These are phyloP conservation scores for Synaphobranchus kaupii DNA, from an alignment of 2,797 vertebrate species.

Conservation along the genomic window DNA sequence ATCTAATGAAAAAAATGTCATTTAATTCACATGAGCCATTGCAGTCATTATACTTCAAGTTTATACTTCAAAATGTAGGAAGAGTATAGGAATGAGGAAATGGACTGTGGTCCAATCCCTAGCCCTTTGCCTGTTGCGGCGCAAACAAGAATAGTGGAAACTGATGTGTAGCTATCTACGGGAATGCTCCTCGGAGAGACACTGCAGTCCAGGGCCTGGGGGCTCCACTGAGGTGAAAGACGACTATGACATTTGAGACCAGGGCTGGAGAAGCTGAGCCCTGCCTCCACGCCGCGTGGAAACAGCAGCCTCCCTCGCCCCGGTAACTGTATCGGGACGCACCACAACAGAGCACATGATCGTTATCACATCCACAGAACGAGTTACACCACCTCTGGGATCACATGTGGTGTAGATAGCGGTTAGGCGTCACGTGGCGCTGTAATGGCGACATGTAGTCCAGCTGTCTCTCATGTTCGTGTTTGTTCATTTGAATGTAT, in stretches of 20 bases:
- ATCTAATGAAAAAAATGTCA: neutral
- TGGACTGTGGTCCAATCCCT: neutral
- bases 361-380: neutral
- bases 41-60: neutral
- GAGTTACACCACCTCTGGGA: neutral
- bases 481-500: too few relatives aligned
- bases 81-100: neutral
- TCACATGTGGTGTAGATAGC: neutral
- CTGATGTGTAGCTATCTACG: constrained; percentile 64
- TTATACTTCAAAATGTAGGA: neutral
- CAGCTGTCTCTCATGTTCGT: too few relatives aligned
- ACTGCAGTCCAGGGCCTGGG: constrained; percentile 60
- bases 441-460: too few relatives aligned
- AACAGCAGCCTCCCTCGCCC: constrained; percentile 66
- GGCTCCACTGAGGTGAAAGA: constrained; percentile 72
- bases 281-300: constrained; percentile 69
- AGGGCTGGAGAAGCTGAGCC: constrained; percentile 78
- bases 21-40: neutral
- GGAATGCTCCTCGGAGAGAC: constrained; percentile 66
- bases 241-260: constrained; percentile 81
- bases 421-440: too few relatives aligned
- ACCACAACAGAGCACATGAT: neutral
- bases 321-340: constrained; percentile 57
- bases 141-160: neutral
- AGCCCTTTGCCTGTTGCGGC: neutral